Conservation (phyloP, 2,113 vertebrate genomes). For the Hoplias malabaricus region DNA sequence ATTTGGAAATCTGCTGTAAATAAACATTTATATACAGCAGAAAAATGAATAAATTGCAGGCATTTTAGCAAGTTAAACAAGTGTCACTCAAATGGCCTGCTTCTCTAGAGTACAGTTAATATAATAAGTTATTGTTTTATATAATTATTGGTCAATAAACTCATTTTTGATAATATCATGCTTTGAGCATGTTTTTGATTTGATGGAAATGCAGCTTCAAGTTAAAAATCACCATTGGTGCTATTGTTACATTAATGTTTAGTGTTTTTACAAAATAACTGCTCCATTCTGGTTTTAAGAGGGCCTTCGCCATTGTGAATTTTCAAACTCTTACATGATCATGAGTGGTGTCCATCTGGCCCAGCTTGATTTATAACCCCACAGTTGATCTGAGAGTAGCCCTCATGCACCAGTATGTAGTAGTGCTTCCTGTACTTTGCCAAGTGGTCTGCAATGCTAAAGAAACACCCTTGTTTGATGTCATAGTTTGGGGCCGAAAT, state of each 20-base stretch:
- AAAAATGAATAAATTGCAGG: too few species aligned
- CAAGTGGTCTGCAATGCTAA: background rate
- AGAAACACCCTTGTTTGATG: constrained; percentile 61
- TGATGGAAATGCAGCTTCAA: too few species aligned
- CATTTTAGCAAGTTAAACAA: too few species aligned
- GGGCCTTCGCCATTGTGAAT: background rate
- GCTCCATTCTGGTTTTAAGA: background rate
- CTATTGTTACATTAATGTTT: background rate
- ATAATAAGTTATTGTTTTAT: too few species aligned
- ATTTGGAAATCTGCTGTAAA: too few species aligned
- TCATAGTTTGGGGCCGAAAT: constrained; percentile 85
- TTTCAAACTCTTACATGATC: background rate
- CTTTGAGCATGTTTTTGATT: too few species aligned
- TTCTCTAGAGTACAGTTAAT: too few species aligned
- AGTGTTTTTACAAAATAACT: background rate
- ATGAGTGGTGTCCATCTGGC: background rate
- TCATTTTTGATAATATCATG: too few species aligned
- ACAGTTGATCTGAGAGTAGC: background rate
- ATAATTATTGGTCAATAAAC: too few species aligned
- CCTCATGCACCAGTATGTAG: constrained; percentile 2
- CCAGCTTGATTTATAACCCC: background rate
- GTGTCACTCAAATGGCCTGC: too few species aligned
- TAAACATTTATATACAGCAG: too few species aligned
- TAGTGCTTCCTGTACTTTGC: background rate
- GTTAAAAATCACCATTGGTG: too few species aligned